Evolutionary conservation across 2,888 invertebrate species (phyloP).

Genomic region (Osedax frankpressi): DNA sequence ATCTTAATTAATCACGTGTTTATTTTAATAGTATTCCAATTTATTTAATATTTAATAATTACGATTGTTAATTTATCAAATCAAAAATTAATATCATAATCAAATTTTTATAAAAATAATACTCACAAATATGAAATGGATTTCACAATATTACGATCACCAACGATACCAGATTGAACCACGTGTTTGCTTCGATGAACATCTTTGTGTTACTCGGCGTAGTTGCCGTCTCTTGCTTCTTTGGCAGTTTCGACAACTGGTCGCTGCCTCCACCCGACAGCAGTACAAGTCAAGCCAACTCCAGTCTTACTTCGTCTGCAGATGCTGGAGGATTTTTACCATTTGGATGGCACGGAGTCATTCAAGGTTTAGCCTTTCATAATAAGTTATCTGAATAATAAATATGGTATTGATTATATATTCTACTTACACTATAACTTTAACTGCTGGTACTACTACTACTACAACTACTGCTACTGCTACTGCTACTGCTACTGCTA

Average conservation of each 20-base stretch:
- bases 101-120: too few species aligned
- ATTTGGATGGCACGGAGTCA: slow-evolving; percentile 43
- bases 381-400: too few species aligned
- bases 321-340: slow-evolving; percentile 45
- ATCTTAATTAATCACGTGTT: too few species aligned
- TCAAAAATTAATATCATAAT: too few species aligned
- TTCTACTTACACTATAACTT: neutral
- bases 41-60: too few species aligned
- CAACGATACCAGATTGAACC: slow-evolving; percentile 46
- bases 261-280: slow-evolving; percentile 38
- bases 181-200: slow-evolving; percentile 43
- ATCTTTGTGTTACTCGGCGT: slow-evolving; percentile 43
- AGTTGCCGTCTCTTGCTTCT: slow-evolving; percentile 62
- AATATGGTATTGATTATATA: too few species aligned
- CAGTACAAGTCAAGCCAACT: neutral
- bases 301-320: neutral
- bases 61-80: too few species aligned
- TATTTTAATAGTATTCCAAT: too few species aligned
- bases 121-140: too few species aligned
- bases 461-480: slow-evolving; percentile 8
- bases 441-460: slow-evolving; percentile 7
- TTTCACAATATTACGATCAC: too few species aligned
- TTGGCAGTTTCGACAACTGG: slow-evolving; percentile 72
- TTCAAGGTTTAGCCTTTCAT: slow-evolving; percentile 27
- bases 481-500: slow-evolving; percentile 7